Evolutionary conservation across 2,888 invertebrate genomes (phyloP).

Genomic region (Bruchidius siliquastri): DNA sequence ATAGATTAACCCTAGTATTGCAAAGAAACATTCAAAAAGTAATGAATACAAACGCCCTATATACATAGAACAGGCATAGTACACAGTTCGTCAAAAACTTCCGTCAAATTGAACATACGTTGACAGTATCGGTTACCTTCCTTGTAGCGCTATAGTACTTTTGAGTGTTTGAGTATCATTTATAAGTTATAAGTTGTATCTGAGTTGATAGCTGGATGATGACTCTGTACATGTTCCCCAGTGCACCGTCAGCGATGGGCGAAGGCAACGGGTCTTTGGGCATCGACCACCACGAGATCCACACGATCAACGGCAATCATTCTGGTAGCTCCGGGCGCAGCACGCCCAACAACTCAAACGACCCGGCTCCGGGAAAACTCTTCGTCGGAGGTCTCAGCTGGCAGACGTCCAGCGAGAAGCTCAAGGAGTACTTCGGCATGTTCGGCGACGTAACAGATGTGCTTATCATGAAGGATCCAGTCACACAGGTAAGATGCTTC

Average conservation of each 20-base stretch:
- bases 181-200: not conserved
- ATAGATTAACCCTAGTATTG: no score
- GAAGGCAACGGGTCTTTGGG: slow-evolving; percentile 44
- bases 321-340: slow-evolving; percentile 69
- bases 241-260: slow-evolving; percentile 49
- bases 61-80: no score
- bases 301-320: slow-evolving; percentile 53
- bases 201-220: not conserved
- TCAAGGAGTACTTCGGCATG: slow-evolving; percentile 89
- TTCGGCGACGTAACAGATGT: slow-evolving; percentile 89
- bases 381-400: slow-evolving; percentile 90
- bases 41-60: no score
- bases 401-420: slow-evolving; percentile 89
- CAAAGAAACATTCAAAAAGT: no score
- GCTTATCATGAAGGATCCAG: slow-evolving; percentile 90
- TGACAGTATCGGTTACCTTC: no score
- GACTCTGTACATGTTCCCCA: slow-evolving; percentile 29
- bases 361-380: slow-evolving; percentile 78
- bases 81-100: no score
- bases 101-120: no score
- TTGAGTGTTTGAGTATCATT: no score
- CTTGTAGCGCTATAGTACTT: no score
- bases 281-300: slow-evolving; percentile 52
- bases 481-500: slow-evolving; percentile 74
- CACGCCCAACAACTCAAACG: slow-evolving; percentile 62